phyloP scores from a whole-genome alignment of 2,113 vertebrate genomes.

The Chauna torquata region DNA sequence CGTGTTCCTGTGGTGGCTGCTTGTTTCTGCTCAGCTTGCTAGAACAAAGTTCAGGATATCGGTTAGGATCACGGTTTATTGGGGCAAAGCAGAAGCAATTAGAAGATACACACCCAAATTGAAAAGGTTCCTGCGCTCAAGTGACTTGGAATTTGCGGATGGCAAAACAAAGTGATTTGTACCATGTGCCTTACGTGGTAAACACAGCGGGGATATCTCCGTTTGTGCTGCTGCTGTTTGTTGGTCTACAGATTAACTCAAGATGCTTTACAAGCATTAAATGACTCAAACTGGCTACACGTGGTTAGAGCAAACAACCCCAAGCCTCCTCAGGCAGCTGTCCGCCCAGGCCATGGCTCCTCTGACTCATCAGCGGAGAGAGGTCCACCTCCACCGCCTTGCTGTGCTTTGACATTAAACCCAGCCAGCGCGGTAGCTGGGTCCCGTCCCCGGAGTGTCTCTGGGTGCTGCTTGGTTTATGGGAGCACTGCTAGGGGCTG shows the following conservation, averaged over 20 bases:
- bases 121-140: neutral
- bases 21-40: neutral
- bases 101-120: neutral
- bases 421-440: accelerated
- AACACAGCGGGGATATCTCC: constrained; percentile 3
- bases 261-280: neutral
- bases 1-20: neutral
- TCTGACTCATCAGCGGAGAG: neutral
- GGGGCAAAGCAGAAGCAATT: neutral
- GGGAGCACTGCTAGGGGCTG: neutral
- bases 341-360: neutral
- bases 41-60: neutral
- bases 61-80: neutral
- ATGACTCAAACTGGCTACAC: neutral
- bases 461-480: neutral
- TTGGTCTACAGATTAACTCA: constrained; percentile 41
- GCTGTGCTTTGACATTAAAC: neutral
- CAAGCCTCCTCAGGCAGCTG: neutral
- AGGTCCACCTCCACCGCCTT: neutral
- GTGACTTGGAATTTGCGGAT: neutral
- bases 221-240: neutral
- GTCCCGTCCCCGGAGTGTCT: neutral
- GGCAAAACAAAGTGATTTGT: neutral
- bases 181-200: constrained; percentile 17
- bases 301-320: neutral